Base-by-base conservation (phyloP, 2,797 vertebrate species). In the Molossus molossus region DNA sequence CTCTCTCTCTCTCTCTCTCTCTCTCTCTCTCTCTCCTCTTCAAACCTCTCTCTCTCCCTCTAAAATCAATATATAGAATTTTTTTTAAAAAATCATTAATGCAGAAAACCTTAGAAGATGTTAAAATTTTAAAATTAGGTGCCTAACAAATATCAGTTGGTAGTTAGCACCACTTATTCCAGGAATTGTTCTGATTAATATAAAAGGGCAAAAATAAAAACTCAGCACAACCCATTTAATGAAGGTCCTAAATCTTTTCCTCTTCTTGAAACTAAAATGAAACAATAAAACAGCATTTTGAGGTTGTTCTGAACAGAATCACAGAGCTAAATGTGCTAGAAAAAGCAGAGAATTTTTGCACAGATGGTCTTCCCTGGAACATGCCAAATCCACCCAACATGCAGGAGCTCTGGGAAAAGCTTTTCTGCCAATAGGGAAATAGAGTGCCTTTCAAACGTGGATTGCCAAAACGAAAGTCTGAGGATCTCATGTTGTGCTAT, bases 321-420 rank as follows among this genome's bases (percentile, higher is more conserved):
- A 76, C 53, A 77, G 58, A 88, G 75, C 64, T 90, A 62, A 87
- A 57, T 23, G 12, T 58, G 33, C 79, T n/a, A 86, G 33, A 57
- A 96, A 95, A 94, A 95, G 40, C 13, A 29, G 86, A 80, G 95
- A 96, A 83, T 50, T 87, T 69, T 87, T 53, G 20, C 80, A 77
- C 97, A 98, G 97, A 97, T 97, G 97, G 97, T 72, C 65, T 83
- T 21, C 18, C 12, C 57, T 33, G 57, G 12, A 73, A 72, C 75
- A 73, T 93, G 96, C 97, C 97, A 97, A 97, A 86, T 82, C 94
- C 80, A 70, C 65, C 60, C 94, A 92, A 29, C 17, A 45, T 82
- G 50, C 80, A 40, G 77, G 95, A 97, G 79, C 82, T 73, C 29
- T 84, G 90, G 91, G 79, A 87, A 86, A 58, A 45, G 14, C 9